Base-by-base conservation (phyloP, 2,797 vertebrate species). In the Rhodeus uyekii region DNA sequence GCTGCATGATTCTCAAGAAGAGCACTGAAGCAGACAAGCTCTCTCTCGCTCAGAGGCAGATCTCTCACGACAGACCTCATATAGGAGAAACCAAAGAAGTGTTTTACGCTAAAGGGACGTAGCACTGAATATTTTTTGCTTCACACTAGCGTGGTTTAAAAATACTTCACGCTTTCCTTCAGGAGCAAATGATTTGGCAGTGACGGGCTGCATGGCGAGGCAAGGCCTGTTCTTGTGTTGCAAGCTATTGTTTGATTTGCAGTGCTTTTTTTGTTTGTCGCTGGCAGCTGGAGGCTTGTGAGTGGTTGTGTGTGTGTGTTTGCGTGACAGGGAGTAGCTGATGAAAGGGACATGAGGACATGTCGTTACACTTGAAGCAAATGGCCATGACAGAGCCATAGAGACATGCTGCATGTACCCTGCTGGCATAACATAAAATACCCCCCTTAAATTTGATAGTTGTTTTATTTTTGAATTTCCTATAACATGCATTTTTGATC, bases 131-230 rank as follows among this genome's bases (percentile, higher is more conserved):
- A 53, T 76, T 19, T 83, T 77, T 32, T 6, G 64, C 77, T 78
- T 83, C 61, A 68, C 73, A 63, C 67, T 60, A 24, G 12, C 7
- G 38, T 60, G 63, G 61, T 83, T 85, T 85, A 87, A 83, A 87
- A 83, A 83, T 85, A 85, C 81, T 80, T 50, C 76, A 39, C 19
- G 61, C 38, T 44, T 58, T 27, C 18, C 24, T 72, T 60, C 55
- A 84, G 65, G 72, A 50, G 71, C n/a, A 63, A 55, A 80, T 55
- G 32, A 75, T 83, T 39, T 81, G 84, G 83, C 83, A 87, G 78
- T 60, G 69, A 75, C 58, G 61, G 50, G 55, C 42, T 71, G 80
- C 36, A n/a, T 44, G 27, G 76, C 64, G 8, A 55, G n/a, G 71
- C 64, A 9, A 63, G 36, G 81, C 67, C 46, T 78, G 87, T 71